Conservation (phyloP, 2,113 vertebrate genomes). For the Xyrauchen texanus region DNA sequence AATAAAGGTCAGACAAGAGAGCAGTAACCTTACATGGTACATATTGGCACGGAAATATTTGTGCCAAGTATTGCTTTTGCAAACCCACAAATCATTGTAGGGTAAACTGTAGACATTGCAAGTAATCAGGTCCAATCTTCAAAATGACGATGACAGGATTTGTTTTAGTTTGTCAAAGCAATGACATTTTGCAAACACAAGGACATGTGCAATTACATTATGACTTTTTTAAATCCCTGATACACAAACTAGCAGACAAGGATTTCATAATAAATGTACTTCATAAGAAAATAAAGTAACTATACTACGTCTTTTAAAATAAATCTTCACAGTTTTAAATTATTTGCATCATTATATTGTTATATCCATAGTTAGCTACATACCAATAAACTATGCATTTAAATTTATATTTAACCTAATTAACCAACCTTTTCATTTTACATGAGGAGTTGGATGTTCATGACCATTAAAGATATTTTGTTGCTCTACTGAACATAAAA, state of each 20-base stretch:
- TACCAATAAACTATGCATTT: slow-evolving; percentile 55
- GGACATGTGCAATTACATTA: neutral
- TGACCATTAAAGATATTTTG: neutral
- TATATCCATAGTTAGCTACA: slow-evolving; percentile 47
- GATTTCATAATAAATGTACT: slow-evolving; percentile 68
- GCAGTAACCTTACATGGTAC: slow-evolving; percentile 3
- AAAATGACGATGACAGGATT: neutral
- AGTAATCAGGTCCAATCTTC: neutral
- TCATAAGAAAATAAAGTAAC: slow-evolving; percentile 78
- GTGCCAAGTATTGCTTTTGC: slow-evolving; percentile 50
- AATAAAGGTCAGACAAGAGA: neutral
- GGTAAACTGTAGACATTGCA: neutral
- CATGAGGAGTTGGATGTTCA: slow-evolving; percentile 10
- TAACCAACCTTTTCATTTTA: slow-evolving; percentile 14
- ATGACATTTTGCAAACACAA: neutral
- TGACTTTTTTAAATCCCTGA: neutral
- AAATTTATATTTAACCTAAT: slow-evolving; percentile 39
- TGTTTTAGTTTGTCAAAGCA: neutral
- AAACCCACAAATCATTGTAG: slow-evolving; percentile 6
- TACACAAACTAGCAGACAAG: slow-evolving; percentile 67
- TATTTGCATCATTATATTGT: slow-evolving; percentile 48
- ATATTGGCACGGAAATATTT: slow-evolving; percentile 15
- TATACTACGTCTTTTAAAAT: slow-evolving; percentile 58
- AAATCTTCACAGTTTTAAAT: slow-evolving; percentile 70
- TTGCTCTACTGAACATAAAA: slow-evolving; percentile 23